A percentile compares a stretch with the other conserved stretches of the same genome.
Conservation (phyloP, 2,113 vertebrate species). For the Bubo blakistoni region DNA sequence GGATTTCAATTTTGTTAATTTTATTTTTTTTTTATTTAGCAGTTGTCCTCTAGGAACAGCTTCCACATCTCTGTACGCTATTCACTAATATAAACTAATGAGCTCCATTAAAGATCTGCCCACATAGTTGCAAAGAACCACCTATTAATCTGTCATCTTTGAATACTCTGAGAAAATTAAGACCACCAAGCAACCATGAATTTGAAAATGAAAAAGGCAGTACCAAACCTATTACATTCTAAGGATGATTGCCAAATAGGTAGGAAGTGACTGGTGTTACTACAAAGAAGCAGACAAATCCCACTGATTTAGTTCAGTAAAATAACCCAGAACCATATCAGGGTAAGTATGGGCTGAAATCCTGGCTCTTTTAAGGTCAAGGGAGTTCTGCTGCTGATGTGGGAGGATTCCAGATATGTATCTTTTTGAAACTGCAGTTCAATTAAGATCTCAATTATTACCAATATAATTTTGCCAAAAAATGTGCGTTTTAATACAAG, state of each 20-base stretch:
- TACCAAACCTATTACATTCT: not conserved
- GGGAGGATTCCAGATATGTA: not conserved
- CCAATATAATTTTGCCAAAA: not conserved
- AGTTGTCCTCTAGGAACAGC: conserved; percentile 27
- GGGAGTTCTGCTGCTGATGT: not conserved
- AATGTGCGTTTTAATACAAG: not conserved
- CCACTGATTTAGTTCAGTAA: not conserved
- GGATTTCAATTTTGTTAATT: not conserved
- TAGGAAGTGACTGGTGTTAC: not conserved
- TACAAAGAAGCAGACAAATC: not conserved
- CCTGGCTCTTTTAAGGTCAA: not conserved
- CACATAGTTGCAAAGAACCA: conserved; percentile 53
- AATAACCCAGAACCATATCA: not conserved
- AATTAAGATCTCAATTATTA: not conserved
- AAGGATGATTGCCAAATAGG: not conserved
- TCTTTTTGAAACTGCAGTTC: not conserved
- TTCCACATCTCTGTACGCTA: not conserved
- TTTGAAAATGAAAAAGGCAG: conserved; percentile 14
- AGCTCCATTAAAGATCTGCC: conserved; percentile 64
- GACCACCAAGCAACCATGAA: conserved; percentile 23
- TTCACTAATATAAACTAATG: conserved; percentile 70
- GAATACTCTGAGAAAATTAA: conserved; percentile 38
- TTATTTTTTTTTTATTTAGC: not conserved
- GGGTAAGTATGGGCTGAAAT: not conserved
- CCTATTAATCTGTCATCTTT: conserved; percentile 59